Conservation (phyloP, 2,888 invertebrate species). For the Meiosimyza platycephala region DNA sequence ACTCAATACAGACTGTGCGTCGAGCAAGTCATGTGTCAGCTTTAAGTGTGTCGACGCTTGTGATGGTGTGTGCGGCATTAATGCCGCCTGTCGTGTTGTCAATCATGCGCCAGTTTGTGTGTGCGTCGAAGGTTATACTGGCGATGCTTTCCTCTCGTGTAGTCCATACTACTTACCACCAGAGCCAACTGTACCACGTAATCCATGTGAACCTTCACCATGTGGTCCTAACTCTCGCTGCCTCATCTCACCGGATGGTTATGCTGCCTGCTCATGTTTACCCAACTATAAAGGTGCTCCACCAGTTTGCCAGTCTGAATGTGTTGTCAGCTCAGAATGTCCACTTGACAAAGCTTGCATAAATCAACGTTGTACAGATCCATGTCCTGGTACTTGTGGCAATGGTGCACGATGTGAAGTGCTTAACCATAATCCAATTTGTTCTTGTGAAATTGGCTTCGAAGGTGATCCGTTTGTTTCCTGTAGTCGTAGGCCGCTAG, state of each 20-base stretch:
- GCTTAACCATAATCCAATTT: conserved; percentile 87
- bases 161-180: conserved; percentile 69
- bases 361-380: conserved; percentile 83
- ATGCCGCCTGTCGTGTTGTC: conserved; percentile 77
- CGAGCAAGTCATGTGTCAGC: conserved; percentile 79
- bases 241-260: conserved; percentile 76
- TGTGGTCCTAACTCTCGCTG: conserved; percentile 86
- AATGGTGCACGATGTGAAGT: conserved; percentile 80
- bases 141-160: conserved; percentile 82
- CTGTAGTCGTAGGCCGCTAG: conserved; percentile 68
- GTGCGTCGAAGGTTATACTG: conserved; percentile 77
- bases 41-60: conserved; percentile 84
- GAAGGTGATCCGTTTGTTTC: conserved; percentile 85
- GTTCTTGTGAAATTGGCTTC: conserved; percentile 79
- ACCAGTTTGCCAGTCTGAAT: conserved; percentile 86
- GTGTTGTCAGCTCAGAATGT: conserved; percentile 85
- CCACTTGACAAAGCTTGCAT: conserved; percentile 82
- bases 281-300: conserved; percentile 83
- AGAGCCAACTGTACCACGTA: conserved; percentile 64
- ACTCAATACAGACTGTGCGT: conserved; percentile 81
- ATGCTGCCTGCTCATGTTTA: conserved; percentile 83
- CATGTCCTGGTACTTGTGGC: conserved; percentile 87
- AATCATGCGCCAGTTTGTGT: conserved; percentile 84
- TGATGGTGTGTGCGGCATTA: conserved; percentile 78
- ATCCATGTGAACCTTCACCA: conserved; percentile 85